phyloP scores from a whole-genome alignment of 2,797 vertebrate species.

The Aratinga solstitialis region DNA sequence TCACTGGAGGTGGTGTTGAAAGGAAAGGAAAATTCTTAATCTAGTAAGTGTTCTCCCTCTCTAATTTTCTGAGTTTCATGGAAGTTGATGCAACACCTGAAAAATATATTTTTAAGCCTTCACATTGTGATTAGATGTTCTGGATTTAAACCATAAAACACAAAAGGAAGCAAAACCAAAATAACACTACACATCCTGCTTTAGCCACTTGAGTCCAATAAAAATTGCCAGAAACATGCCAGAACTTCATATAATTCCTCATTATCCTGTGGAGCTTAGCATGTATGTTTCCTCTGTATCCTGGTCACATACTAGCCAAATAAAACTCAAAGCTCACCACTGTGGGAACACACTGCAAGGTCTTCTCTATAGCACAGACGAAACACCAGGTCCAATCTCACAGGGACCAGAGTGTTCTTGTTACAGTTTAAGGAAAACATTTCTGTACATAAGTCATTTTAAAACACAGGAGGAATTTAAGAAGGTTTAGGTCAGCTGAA shows the following conservation, averaged over 20 bases:
- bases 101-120: background rate
- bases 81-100: background rate
- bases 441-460: background rate
- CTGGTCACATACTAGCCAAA: slow-evolving; percentile 11
- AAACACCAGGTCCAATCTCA: background rate
- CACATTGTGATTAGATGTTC: background rate
- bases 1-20: background rate
- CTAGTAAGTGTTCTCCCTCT: background rate
- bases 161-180: background rate
- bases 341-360: background rate
- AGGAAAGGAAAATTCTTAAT: background rate
- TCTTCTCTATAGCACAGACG: background rate
- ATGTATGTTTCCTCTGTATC: slow-evolving; percentile 32
- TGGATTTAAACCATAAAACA: background rate
- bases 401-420: background rate
- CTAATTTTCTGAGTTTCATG: background rate
- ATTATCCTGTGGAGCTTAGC: background rate
- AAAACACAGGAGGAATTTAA: background rate
- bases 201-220: background rate
- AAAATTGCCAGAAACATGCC: background rate
- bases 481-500: background rate
- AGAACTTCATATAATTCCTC: background rate
- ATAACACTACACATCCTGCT: background rate
- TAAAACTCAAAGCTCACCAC: background rate
- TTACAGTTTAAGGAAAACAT: background rate